Percentiles rank a stretch among this genome's conserved stretches.
Evolutionary conservation across 1,140 invertebrate genomes (phyloP).

Genomic region (Leguminivora glycinivorella): DNA sequence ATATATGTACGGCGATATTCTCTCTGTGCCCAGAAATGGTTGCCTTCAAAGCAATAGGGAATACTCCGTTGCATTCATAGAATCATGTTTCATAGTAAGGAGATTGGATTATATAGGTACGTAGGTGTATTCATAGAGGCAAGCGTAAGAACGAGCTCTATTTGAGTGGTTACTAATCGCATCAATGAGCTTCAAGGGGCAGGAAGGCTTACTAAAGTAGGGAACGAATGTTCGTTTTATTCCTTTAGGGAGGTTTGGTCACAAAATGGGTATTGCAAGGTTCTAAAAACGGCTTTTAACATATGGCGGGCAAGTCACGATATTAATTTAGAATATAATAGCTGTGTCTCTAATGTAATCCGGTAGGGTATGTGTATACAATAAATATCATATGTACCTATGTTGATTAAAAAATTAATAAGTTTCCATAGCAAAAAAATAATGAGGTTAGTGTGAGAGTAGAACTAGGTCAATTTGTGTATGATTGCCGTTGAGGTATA

Average conservation of each 20-base stretch:
- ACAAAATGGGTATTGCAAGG: not conserved
- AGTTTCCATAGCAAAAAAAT: no score
- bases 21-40: slow-evolving; percentile 2
- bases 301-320: no score
- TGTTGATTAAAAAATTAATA: no score
- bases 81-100: slow-evolving; percentile 27
- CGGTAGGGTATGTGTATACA: no score
- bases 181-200: slow-evolving; percentile 15
- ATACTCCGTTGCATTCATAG: slow-evolving; percentile 28
- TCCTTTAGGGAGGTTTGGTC: not conserved
- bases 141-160: not conserved
- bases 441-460: no score
- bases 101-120: slow-evolving; percentile 20
- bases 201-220: slow-evolving; percentile 14
- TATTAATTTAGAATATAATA: no score
- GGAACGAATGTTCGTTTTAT: slow-evolving; percentile 1
- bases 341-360: no score
- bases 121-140: not conserved
- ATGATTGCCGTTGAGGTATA: no score
- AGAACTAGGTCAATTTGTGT: no score
- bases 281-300: no score
- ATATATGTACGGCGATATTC: slow-evolving; percentile 15
- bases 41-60: slow-evolving; percentile 18
- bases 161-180: slow-evolving; percentile 26
- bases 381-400: no score